Evolutionary conservation across 1,140 invertebrate genomes (phyloP).

Genomic region (Orchestia grillus): DNA sequence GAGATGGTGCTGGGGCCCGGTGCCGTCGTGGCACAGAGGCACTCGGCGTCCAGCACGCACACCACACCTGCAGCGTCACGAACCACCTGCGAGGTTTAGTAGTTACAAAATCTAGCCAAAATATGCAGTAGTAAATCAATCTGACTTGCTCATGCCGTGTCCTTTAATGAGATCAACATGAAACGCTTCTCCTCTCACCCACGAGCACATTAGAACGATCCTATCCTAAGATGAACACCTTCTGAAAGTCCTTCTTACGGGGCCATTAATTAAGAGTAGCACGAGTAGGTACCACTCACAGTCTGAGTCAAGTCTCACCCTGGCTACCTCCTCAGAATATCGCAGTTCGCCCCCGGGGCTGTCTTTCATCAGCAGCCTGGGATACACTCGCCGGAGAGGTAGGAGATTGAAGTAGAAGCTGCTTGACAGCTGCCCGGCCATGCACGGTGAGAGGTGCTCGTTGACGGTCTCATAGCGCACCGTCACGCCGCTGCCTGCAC

Average conservation of each 20-base stretch:
- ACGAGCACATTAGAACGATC: no score
- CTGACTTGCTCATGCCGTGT: no score
- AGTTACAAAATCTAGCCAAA: not conserved
- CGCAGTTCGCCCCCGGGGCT: not conserved
- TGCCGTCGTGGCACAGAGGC: not conserved
- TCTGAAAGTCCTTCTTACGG: no score
- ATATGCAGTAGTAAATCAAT: not conserved
- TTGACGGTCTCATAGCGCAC: conserved; percentile 39
- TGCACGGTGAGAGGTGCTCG: not conserved
- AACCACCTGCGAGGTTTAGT: not conserved
- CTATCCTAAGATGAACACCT: no score
- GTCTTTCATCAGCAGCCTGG: not conserved
- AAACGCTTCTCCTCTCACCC: no score
- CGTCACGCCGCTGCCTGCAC: conserved; percentile 42
- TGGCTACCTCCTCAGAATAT: not conserved
- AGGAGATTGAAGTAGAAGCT: conserved; percentile 20
- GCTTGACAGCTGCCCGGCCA: not conserved
- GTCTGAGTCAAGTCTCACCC: not conserved
- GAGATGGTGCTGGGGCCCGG: not conserved
- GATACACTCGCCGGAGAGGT: not conserved
- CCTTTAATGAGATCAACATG: no score
- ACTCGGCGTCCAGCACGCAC: conserved; percentile 32
- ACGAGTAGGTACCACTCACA: not conserved
- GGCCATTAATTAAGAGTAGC: no score
- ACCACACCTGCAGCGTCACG: not conserved